Base-by-base conservation (phyloP, 1,140 invertebrate genomes). In the Diabrotica virgifera region DNA sequence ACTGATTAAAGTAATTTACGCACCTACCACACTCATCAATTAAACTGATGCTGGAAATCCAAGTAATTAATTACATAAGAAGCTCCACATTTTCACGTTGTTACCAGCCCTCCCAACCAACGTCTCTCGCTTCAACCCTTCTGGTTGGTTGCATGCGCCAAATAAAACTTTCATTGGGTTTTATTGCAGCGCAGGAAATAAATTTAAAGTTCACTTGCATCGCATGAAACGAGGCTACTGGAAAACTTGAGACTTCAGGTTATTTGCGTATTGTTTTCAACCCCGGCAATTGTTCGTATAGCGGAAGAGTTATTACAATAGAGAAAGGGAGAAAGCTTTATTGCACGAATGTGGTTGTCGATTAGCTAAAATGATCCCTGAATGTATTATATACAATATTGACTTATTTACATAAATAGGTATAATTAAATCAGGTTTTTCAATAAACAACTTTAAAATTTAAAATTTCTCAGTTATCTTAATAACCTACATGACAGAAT, bases 161-260 rank as follows among this genome's bases (percentile, higher is more conserved):
- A 46, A 46, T 46, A 46, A 46, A 46, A 46, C 40, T 46, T 46
- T 46, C 40, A n/a, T n/a, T 46, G 8, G n/a, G 40, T 46, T 46
- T 46, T 46, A 46, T 46, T 46, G 40, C 40, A 46, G 40, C 40
- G 40, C 40, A 46, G 40, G 40, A 46, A 46, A 46, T 46, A 46
- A 46, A 46, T 46, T 46, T 46, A 46, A 46, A 46, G 40, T 46
- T 46, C 40, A 46, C 40, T 46, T 46, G 40, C 40, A 46, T 46
- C 6, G 40, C 40, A 46, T 46, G 40, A 46, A 46, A 46, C n/a
- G 3, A 6, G 40, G 40, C 4, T 46, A 46, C 40, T 46, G 8
- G 40, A n/a, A n/a, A 46, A 46, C 40, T 46, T 46, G 8, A 46
- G 40, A 46, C 40, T 46, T 24, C 24, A 24, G n/a, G 40, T 46